Evolutionary conservation across 2,113 vertebrate species (phyloP).

Genomic region (Dicerorhinus sumatrensis): DNA sequence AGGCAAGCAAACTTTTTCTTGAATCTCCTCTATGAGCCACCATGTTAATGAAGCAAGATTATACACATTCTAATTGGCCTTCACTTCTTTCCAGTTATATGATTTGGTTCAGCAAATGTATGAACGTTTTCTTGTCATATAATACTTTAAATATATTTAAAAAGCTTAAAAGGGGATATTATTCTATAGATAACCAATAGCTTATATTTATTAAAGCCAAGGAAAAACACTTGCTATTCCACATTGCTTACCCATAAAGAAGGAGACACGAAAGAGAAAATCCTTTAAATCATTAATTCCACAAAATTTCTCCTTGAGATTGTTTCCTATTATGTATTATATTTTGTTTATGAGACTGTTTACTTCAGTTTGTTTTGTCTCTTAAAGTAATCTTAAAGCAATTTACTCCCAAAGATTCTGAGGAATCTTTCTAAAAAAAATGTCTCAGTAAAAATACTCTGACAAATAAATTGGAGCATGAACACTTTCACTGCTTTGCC

Average conservation of each 20-base stretch:
- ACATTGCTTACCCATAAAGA: background rate
- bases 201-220: background rate
- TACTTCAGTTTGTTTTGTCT: constrained; percentile 1
- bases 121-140: background rate
- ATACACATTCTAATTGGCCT: constrained; percentile 37
- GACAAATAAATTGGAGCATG: background rate
- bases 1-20: constrained; percentile 57
- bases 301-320: background rate
- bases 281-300: background rate
- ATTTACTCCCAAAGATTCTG: background rate
- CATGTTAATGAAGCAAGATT: constrained; percentile 63
- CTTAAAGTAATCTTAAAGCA: constrained; percentile 49
- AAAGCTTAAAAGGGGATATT: background rate
- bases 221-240: background rate
- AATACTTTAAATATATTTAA: background rate
- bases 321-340: background rate
- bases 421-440: background rate
- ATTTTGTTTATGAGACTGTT: background rate
- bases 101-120: constrained; percentile 5
- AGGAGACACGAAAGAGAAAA: background rate
- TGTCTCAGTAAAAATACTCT: constrained; percentile 27
- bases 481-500: background rate
- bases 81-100: constrained; percentile 5
- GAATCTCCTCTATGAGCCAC: constrained; percentile 51
- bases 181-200: background rate